Conservation (phyloP, 2,888 invertebrate species). For the Agrochola lota region DNA sequence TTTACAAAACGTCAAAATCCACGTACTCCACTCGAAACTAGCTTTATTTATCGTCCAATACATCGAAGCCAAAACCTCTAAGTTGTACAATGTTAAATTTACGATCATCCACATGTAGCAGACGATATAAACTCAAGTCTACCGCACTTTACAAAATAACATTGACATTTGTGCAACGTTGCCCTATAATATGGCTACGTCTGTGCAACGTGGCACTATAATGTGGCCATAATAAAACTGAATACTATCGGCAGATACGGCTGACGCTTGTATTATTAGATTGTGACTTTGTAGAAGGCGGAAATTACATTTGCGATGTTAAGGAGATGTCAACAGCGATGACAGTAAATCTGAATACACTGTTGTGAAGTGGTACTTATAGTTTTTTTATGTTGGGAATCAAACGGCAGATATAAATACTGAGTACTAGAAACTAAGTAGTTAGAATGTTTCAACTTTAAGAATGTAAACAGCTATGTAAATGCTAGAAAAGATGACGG, state of each 20-base stretch:
- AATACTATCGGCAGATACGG: constrained; percentile 41
- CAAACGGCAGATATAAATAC: background rate
- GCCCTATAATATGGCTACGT: constrained; percentile 2
- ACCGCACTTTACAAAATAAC: constrained; percentile 60
- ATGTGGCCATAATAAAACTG: constrained; percentile 45
- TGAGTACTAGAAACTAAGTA: background rate
- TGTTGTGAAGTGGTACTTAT: constrained; percentile 9
- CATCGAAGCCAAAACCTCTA: constrained; percentile 54
- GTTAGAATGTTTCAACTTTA: background rate
- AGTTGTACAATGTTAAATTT: constrained; percentile 66
- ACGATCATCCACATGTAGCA: constrained; percentile 65
- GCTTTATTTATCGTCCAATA: constrained; percentile 33
- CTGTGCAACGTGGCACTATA: constrained; percentile 19
- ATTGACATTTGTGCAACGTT: constrained; percentile 48
- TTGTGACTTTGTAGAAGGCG: constrained; percentile 36
- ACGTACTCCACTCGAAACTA: constrained; percentile 8
- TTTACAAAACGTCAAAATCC: constrained; percentile 17
- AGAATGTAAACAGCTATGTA: background rate
- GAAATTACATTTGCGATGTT: constrained; percentile 40
- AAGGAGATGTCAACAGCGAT: constrained; percentile 1
- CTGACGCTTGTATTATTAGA: constrained; percentile 19
- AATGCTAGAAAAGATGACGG: background rate
- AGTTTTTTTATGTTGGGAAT: background rate
- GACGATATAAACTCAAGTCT: constrained; percentile 56
- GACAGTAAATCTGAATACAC: constrained; percentile 9